These are phyloP conservation scores for Bombyx huttoni DNA, from an alignment of 2,888 invertebrate genomes.

Conservation along the genomic window DNA sequence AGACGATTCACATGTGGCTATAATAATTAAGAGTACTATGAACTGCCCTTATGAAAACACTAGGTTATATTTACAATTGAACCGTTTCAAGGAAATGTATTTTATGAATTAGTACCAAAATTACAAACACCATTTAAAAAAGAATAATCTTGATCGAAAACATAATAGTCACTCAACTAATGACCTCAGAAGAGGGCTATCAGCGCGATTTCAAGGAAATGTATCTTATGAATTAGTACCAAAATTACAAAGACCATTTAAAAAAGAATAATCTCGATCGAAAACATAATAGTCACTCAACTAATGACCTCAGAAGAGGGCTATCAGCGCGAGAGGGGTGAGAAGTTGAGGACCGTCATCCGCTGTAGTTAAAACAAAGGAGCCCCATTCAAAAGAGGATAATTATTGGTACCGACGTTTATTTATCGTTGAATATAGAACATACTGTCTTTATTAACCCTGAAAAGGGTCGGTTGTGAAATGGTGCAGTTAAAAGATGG, in stretches of 20 bases:
- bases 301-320: conserved; percentile 51
- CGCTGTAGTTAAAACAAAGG: conserved; percentile 46
- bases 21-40: too few species aligned
- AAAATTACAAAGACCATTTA: not conserved
- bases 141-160: not conserved
- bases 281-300: conserved; percentile 23
- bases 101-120: not conserved
- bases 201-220: conserved; percentile 24
- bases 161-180: conserved; percentile 33
- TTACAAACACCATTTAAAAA: not conserved
- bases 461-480: not conserved
- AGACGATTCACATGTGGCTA: too few species aligned
- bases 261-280: not conserved
- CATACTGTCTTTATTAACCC: conserved; percentile 32
- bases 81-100: too few species aligned
- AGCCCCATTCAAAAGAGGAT: conserved; percentile 27
- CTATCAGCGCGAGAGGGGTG: conserved; percentile 42
- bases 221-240: not conserved
- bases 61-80: too few species aligned
- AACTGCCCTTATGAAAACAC: too few species aligned
- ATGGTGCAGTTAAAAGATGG: too few species aligned
- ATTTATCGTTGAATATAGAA: conserved; percentile 32
- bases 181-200: conserved; percentile 52
- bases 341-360: conserved; percentile 30
- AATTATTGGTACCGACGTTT: conserved; percentile 53